These are phyloP conservation scores for Resseliella maxima DNA, from an alignment of 2,888 invertebrate species.

Conservation along the genomic window DNA sequence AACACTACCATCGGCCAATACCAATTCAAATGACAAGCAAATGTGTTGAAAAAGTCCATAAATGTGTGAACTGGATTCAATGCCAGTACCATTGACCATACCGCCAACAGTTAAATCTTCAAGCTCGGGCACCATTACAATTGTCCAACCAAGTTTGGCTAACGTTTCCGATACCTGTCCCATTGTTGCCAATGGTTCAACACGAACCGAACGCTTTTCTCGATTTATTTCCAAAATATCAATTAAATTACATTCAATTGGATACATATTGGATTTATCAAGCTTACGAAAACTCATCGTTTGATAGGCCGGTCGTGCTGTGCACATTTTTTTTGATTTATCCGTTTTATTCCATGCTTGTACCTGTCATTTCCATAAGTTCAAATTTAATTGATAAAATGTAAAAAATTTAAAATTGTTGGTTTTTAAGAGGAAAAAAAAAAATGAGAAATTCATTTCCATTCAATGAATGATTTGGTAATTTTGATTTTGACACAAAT, in stretches of 20 bases:
- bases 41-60: constrained; percentile 85
- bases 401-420: too few relatives aligned
- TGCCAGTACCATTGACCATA: constrained; percentile 83
- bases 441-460: too few relatives aligned
- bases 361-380: too few relatives aligned
- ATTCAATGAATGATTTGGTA: too few relatives aligned
- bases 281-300: constrained; percentile 80
- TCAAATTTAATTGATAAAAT: too few relatives aligned
- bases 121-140: constrained; percentile 83
- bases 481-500: too few relatives aligned
- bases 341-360: constrained; percentile 74
- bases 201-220: constrained; percentile 69
- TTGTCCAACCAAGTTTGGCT: constrained; percentile 78
- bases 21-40: constrained; percentile 79
- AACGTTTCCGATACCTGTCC: constrained; percentile 82
- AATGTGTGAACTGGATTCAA: constrained; percentile 83
- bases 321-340: constrained; percentile 76
- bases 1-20: constrained; percentile 79
- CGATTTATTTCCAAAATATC: constrained; percentile 80
- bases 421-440: too few relatives aligned
- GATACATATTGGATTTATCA: constrained; percentile 79
- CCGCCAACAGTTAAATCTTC: constrained; percentile 88
- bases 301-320: constrained; percentile 84
- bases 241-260: constrained; percentile 78
- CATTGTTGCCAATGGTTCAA: constrained; percentile 86